Conservation (phyloP, 2,888 invertebrate species). For the Venustoraphidia nigricollis region DNA sequence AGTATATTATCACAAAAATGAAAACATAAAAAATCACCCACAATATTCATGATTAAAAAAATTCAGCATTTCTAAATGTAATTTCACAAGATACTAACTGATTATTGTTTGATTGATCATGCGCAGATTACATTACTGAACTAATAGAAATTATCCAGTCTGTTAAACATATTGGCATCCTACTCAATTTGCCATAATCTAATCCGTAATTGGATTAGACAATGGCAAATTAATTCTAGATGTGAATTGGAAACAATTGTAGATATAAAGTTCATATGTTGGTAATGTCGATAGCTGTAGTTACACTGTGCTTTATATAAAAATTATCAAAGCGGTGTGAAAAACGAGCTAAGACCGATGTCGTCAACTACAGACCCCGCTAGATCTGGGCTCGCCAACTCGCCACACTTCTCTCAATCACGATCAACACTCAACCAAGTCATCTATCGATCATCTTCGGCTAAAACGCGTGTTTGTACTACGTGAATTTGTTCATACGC, state of each 20-base stretch:
- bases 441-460: too few species aligned
- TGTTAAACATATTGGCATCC: too few species aligned
- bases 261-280: not conserved
- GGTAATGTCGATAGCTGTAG: constrained; percentile 9
- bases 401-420: not conserved
- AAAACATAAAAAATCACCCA: constrained; percentile 7
- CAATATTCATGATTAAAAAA: too few species aligned
- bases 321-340: constrained; percentile 28
- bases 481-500: too few species aligned
- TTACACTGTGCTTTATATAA: constrained; percentile 11
- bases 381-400: constrained; percentile 7
- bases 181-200: too few species aligned
- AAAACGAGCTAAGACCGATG: constrained; percentile 31
- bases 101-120: too few species aligned
- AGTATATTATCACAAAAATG: not conserved
- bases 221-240: not conserved
- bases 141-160: too few species aligned
- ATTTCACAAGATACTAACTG: too few species aligned
- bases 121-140: too few species aligned
- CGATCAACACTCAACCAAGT: too few species aligned
- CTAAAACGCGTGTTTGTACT: too few species aligned
- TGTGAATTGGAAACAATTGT: not conserved
- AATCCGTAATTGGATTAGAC: not conserved
- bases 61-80: too few species aligned
- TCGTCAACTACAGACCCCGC: constrained; percentile 24